Base-by-base conservation (phyloP, 2,113 vertebrate species). In the Pollachius pollachius region DNA sequence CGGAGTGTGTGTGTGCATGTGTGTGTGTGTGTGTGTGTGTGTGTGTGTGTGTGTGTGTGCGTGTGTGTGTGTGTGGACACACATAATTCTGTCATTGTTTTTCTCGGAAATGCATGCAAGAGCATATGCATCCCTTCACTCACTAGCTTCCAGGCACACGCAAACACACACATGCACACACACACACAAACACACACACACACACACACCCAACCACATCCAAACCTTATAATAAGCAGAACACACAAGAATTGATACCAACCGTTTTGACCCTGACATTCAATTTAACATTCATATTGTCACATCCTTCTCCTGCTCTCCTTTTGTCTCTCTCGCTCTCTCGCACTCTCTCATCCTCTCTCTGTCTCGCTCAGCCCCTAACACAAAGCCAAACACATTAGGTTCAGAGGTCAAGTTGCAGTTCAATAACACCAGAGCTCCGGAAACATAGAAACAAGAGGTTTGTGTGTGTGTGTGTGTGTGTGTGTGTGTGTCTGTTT, bases 401-500 rank as follows among this genome's bases (percentile, higher is more conserved):
- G 79, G 81, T 83, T 83, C 71, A 71, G 76, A 78, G 78, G 71
- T 75, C 70, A 58, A 73, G 52, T 52, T 11, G 15, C 52, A 52
- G 52, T 13, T 11, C 52, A 15, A 52, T 52, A 15, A 52, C 9
- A 52, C 7, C 15, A 52, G 52, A 52, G 52, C 9, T 2, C 9
- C 52, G 7, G 52, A 52, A 52, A 15, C 70, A 68, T 64, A 60
- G 62, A 79, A 71, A 11, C 15, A 8, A 27, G 27, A 27, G 9
- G 58, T 60, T n/a, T 60, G 58, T 19, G 58, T 19, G 19, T 60
- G 58, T n/a, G 18, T 21, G 58, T 52, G 52, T 52, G 48, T 60
- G 58, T 60, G 58, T 60, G 58, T 60, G 17, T 60, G 13, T 60
- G 58, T 60, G n/a, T n/a, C n/a, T n/a, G n/a, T n/a, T n/a, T n/a